Conservation (phyloP, 2,888 invertebrate genomes). For the Criorhina ranunculi region DNA sequence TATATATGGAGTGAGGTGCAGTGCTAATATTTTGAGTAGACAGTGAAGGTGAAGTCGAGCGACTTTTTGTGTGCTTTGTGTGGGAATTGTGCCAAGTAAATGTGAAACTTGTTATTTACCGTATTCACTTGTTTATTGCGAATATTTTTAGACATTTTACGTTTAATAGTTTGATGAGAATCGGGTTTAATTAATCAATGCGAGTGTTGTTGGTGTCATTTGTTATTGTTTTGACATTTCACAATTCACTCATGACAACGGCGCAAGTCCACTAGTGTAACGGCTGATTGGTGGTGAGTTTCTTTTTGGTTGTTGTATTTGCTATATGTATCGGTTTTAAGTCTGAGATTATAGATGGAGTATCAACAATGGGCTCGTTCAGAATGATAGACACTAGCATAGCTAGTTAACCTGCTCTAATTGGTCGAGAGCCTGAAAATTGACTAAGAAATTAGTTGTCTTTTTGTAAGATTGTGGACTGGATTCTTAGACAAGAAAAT, state of each 20-base stretch:
- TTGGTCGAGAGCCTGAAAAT: too few relatives aligned
- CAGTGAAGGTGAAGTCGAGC: slow-evolving; percentile 9
- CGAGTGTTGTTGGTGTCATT: slow-evolving; percentile 40
- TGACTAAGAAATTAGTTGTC: too few relatives aligned
- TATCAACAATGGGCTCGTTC: too few relatives aligned
- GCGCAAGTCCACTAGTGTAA: slow-evolving; percentile 26
- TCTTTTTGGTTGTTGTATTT: slow-evolving; percentile 11
- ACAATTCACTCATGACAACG: slow-evolving; percentile 64
- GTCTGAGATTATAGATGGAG: slow-evolving; percentile 12
- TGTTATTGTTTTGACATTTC: slow-evolving; percentile 72
- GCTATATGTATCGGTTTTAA: neutral
- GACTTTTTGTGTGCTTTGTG: slow-evolving; percentile 40
- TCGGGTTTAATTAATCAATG: slow-evolving; percentile 58
- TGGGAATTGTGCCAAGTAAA: slow-evolving; percentile 26
- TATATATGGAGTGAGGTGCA: slow-evolving; percentile 30
- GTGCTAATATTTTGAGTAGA: slow-evolving; percentile 12
- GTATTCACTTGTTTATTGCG: slow-evolving; percentile 51
- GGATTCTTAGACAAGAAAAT: too few relatives aligned
- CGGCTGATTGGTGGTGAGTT: slow-evolving; percentile 50
- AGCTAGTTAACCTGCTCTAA: too few relatives aligned
- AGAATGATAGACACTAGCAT: too few relatives aligned
- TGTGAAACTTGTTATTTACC: slow-evolving; percentile 52
- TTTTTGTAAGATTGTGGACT: too few relatives aligned
- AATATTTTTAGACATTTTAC: slow-evolving; percentile 62
- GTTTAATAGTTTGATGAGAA: neutral